phyloP scores from a whole-genome alignment of 2,888 invertebrate genomes.

The Agonopterix alstromeriana region DNA sequence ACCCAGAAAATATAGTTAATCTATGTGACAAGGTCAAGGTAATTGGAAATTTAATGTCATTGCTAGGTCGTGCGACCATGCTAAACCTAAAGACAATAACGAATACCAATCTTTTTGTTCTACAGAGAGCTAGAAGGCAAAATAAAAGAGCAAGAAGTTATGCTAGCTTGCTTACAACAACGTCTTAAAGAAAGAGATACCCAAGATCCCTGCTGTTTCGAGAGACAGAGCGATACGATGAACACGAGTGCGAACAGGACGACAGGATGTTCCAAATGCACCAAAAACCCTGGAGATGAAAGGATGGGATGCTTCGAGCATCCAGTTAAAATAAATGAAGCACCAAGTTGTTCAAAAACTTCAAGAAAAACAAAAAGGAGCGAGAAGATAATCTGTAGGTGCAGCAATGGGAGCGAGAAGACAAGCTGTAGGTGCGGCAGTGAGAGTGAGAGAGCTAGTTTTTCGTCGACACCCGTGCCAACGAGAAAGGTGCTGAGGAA shows the following conservation, averaged over 20 bases:
- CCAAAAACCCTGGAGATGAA: not conserved
- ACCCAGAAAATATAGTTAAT: too few relatives aligned
- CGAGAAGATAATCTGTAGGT: conserved; percentile 8
- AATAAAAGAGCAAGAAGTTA: conserved; percentile 37
- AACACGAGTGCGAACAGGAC: not conserved
- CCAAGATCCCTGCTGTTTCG: not conserved
- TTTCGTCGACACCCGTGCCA: conserved; percentile 30
- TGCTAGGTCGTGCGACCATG: too few relatives aligned
- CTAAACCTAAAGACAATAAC: too few relatives aligned
- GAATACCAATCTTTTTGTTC: not conserved
- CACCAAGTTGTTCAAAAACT: conserved; percentile 8
- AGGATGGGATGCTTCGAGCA: conserved; percentile 17
- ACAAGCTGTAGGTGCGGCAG: not conserved
- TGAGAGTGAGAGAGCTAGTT: not conserved
- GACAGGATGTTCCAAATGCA: not conserved
- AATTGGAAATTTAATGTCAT: too few relatives aligned
- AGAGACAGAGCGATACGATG: too few relatives aligned
- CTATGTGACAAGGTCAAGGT: too few relatives aligned
- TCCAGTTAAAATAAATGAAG: not conserved
- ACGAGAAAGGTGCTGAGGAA: conserved; percentile 30
- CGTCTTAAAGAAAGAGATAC: conserved; percentile 17
- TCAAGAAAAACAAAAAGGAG: conserved; percentile 10
- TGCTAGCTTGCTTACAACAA: conserved; percentile 8
- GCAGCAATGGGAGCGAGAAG: conserved; percentile 18
- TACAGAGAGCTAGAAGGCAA: conserved; percentile 32